These are phyloP conservation scores for Pundamilia nyererei DNA, from an alignment of 2,113 vertebrate species.

Conservation along the genomic window DNA sequence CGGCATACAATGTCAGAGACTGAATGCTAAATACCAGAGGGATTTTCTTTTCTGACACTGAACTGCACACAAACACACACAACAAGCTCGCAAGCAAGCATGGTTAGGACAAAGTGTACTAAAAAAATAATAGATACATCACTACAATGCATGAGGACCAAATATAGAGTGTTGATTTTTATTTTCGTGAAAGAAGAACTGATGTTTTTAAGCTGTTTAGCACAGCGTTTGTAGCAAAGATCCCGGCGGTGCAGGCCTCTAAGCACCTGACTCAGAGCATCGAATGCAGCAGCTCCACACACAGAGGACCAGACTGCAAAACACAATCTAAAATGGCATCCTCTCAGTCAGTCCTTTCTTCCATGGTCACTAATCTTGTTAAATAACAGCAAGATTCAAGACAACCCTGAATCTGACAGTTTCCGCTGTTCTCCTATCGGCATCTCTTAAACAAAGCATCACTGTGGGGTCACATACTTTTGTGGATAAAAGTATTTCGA, in stretches of 20 bases:
- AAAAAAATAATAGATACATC: not conserved
- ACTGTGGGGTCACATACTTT: not conserved
- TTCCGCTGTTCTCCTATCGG: not conserved
- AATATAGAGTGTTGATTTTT: not conserved
- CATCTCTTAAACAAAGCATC: not conserved
- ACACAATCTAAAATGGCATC: constrained; percentile 33
- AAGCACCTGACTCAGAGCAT: constrained; percentile 14
- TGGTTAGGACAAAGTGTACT: not conserved
- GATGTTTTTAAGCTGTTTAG: not conserved
- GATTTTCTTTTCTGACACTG: not conserved
- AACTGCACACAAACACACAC: not conserved
- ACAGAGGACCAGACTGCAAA: constrained; percentile 37
- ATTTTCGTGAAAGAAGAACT: not conserved
- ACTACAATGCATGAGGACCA: not conserved
- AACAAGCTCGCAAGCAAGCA: constrained; percentile 47
- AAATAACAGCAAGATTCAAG: not conserved
- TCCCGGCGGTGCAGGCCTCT: constrained; percentile 3
- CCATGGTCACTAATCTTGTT: not conserved
- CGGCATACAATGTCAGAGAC: constrained; percentile 9
- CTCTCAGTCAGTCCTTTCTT: not conserved
- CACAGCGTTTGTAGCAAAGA: not conserved
- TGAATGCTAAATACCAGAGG: not conserved
- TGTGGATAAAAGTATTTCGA: not conserved
- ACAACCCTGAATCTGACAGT: not conserved
- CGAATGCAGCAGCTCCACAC: constrained; percentile 32